These are phyloP conservation scores for Camelus dromedarius DNA, from an alignment of 2,113 vertebrate genomes.

Conservation along the genomic window DNA sequence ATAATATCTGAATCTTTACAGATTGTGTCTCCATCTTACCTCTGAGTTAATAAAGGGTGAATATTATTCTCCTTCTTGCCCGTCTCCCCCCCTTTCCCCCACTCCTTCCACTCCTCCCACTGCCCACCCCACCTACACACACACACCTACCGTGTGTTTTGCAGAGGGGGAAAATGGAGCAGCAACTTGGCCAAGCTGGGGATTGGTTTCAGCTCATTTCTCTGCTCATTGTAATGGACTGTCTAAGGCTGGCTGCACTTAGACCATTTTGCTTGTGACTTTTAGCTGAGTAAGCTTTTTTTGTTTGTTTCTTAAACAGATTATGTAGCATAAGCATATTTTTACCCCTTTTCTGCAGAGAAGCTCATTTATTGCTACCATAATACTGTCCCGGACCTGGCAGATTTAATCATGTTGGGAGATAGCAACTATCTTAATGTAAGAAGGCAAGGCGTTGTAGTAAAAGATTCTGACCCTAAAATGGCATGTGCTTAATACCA, in stretches of 20 bases:
- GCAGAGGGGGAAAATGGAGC: neutral
- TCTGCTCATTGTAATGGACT: neutral
- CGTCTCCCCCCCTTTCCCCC: too few relatives aligned
- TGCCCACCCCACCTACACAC: too few relatives aligned
- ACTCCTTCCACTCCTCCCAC: too few relatives aligned
- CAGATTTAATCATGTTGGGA: neutral
- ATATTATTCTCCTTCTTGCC: neutral
- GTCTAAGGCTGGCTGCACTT: neutral
- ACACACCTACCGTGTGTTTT: neutral
- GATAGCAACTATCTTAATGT: neutral
- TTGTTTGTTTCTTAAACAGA: neutral
- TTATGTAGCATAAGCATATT: neutral
- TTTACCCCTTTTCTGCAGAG: neutral
- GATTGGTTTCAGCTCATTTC: neutral
- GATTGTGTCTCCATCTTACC: neutral
- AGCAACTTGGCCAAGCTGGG: neutral
- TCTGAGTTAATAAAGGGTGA: constrained; percentile 15
- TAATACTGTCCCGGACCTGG: neutral
- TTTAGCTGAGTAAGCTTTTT: constrained; percentile 47
- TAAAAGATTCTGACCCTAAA: neutral
- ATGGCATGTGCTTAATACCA: neutral
- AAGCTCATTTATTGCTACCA: neutral
- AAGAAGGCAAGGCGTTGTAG: neutral
- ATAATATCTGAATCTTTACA: neutral
- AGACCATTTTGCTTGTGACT: neutral